A percentile compares a stretch with the other conserved stretches of the same genome.
Evolutionary conservation across 2,888 invertebrate species (phyloP).

Genomic region (Zygogramma bicolorata): DNA sequence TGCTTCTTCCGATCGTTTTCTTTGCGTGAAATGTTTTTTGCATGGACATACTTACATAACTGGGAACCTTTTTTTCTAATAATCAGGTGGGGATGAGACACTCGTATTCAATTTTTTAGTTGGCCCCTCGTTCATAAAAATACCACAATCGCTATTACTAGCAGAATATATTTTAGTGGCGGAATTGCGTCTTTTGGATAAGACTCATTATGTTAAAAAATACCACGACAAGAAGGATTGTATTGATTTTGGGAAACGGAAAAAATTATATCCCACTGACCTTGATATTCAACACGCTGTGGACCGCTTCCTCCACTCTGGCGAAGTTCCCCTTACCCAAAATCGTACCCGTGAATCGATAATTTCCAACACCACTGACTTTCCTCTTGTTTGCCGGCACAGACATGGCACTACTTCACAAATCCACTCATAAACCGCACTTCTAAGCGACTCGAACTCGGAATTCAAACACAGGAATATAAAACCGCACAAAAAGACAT

Average conservation of each 20-base stretch:
- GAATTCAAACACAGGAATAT: constrained; percentile 10
- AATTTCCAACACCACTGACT: constrained; percentile 76
- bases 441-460: background rate
- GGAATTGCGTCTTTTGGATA: too few species aligned
- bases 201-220: background rate
- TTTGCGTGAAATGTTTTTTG: too few species aligned
- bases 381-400: constrained; percentile 55
- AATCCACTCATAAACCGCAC: constrained; percentile 4
- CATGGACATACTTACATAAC: too few species aligned
- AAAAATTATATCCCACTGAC: constrained; percentile 64
- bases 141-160: too few species aligned
- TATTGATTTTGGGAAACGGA: background rate
- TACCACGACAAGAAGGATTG: background rate
- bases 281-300: constrained; percentile 77
- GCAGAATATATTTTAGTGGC: too few species aligned
- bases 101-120: too few species aligned
- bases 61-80: too few species aligned
- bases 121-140: too few species aligned
- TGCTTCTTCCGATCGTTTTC: too few species aligned
- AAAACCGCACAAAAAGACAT: constrained; percentile 8
- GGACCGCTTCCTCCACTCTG: constrained; percentile 79
- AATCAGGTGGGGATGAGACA: too few species aligned
- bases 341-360: constrained; percentile 77
- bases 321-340: constrained; percentile 84
- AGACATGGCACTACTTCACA: constrained; percentile 12